These are phyloP conservation scores for Parazoanthus atlanticus DNA, from an alignment of 92 coral and sea anemone genomes.

Conservation along the genomic window DNA sequence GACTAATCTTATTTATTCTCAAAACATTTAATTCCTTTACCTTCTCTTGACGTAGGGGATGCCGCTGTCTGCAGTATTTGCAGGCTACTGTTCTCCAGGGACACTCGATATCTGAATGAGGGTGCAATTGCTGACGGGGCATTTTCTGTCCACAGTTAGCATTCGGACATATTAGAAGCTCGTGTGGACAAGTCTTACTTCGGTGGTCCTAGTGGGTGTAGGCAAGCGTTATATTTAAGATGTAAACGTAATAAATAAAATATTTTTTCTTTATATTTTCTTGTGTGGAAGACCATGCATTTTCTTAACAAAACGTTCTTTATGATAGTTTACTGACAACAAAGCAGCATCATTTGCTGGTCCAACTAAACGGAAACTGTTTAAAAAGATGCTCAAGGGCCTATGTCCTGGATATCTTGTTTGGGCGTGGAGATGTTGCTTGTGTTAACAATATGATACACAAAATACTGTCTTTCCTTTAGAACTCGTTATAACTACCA, in stretches of 20 bases:
- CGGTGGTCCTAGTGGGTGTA: constrained; percentile 33
- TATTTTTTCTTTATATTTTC: too few relatives aligned
- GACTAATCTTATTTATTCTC: background rate
- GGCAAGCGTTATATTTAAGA: background rate
- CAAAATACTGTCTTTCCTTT: too few relatives aligned
- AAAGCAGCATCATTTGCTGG: too few relatives aligned
- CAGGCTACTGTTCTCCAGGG: constrained; percentile 32
- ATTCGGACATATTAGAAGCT: constrained; percentile 35
- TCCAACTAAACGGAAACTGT: too few relatives aligned
- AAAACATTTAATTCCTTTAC: background rate
- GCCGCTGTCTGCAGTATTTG: constrained; percentile 30
- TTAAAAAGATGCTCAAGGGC: too few relatives aligned
- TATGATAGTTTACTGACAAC: too few relatives aligned
- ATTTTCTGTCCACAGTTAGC: constrained; percentile 24
- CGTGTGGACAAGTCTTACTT: constrained; percentile 24
- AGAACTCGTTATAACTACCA: too few relatives aligned
- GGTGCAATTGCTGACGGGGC: constrained; percentile 30
- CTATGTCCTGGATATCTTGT: too few relatives aligned
- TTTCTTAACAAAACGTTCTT: too few relatives aligned
- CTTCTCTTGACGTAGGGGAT: constrained; percentile 38
- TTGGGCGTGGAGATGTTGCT: too few relatives aligned
- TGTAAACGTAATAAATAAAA: background rate
- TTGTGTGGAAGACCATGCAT: background rate
- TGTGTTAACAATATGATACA: too few relatives aligned
- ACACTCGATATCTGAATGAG: constrained; percentile 46